Conservation (phyloP, 2,888 invertebrate species). For the Macaria liturata region DNA sequence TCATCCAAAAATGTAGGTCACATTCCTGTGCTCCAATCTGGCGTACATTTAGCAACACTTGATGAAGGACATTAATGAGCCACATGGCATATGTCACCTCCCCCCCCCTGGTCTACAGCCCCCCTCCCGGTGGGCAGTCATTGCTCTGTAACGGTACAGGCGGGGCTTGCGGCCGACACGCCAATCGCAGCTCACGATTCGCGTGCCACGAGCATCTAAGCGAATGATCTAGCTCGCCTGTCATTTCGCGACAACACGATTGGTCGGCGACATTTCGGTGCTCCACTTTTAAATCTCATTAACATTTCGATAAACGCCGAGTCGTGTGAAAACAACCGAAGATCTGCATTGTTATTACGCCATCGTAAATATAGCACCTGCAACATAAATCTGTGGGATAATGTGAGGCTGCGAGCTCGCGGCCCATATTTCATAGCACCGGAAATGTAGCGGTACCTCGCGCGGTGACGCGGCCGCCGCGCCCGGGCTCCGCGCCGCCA, state of each 20-base stretch:
- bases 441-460: slow-evolving; percentile 74
- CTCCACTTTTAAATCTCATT: slow-evolving; percentile 51
- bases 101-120: slow-evolving; percentile 71
- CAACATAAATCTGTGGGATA: slow-evolving; percentile 62
- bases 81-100: slow-evolving; percentile 72
- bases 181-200: slow-evolving; percentile 73
- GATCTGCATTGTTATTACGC: too few relatives aligned
- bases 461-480: background rate
- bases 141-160: slow-evolving; percentile 80
- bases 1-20: slow-evolving; percentile 24
- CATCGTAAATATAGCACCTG: too few relatives aligned
- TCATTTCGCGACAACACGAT: slow-evolving; percentile 77
- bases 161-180: slow-evolving; percentile 71
- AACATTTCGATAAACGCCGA: slow-evolving; percentile 41
- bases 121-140: slow-evolving; percentile 75
- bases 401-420: slow-evolving; percentile 59
- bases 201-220: slow-evolving; percentile 71
- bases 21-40: slow-evolving; percentile 26
- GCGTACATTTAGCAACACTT: slow-evolving; percentile 47
- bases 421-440: slow-evolving; percentile 69
- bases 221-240: slow-evolving; percentile 80
- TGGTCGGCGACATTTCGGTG: slow-evolving; percentile 64
- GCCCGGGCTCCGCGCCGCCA: slow-evolving; percentile 69
- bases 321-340: too few relatives aligned
- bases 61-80: slow-evolving; percentile 65